Evolutionary conservation across 2,888 invertebrate species (phyloP), one percentile per base, ranked within the genome.

Genomic region (Leucophenga montana): DNA sequence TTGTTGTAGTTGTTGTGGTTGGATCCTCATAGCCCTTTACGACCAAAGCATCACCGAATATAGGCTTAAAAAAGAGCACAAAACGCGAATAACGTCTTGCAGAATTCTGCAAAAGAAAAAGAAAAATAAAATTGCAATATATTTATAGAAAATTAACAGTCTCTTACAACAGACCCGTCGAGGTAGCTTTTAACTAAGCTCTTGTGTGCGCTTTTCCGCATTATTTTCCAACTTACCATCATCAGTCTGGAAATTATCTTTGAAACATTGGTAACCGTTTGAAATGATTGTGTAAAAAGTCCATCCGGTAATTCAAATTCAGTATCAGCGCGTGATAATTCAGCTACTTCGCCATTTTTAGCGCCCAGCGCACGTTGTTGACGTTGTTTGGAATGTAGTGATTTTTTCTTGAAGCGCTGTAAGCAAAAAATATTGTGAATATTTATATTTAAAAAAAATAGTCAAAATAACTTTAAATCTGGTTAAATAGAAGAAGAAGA

Each of bases 41-140:
- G 75, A 93, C 92, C 85, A 95, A 92, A 13, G 91, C 90, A n/a
- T 92, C 92, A 16, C 93, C 92, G 86, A 95, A 92, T 71, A 94
- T 88, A 3, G 95, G 95, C 80, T 93, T 92, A 90, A 95, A 94
- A 54, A 94, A 90, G 69, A 94, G 91, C 76, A 95, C 88, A 78
- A 95, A 91, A 27, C 92, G 90, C 84, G 94, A 93, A 82, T 94
- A 93, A 70, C 95, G 91, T 75, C 93, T 91, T 39, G 95, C 94
- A 4, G 95, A 93, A 87, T 94, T 95, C 95, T 95, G 90, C 22
- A 92, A 92, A 62, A 18, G 65, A 53, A 16, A 50, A 57, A 69
- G 62, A 44, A 6, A 54, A 69, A 68, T 44, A 66, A n/a, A 62
- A 66, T 18, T 27, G 50, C 14, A 66, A 27, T 50, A 44, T 57